Evolutionary conservation across 2,888 invertebrate genomes (phyloP).

Genomic region (Girardia tigrina): DNA sequence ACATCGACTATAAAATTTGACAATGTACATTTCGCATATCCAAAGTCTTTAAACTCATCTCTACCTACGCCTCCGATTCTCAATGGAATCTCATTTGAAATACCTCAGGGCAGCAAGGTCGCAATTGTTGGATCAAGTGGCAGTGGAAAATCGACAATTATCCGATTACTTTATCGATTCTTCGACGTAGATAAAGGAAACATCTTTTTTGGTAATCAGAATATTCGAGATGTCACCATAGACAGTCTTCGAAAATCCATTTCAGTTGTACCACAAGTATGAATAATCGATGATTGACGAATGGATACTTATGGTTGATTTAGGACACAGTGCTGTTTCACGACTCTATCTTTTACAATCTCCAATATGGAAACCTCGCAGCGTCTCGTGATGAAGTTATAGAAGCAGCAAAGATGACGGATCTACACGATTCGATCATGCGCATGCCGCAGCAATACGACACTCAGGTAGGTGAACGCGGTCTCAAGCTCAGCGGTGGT

Average conservation of each 20-base stretch:
- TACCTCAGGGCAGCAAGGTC: constrained; percentile 75
- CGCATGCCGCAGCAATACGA: constrained; percentile 60
- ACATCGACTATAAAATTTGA: too few species aligned
- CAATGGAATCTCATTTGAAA: constrained; percentile 64
- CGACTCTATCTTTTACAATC: constrained; percentile 68
- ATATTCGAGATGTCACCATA: constrained; percentile 67
- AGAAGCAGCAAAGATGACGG: constrained; percentile 75
- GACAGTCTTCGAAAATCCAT: constrained; percentile 68
- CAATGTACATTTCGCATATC: too few species aligned
- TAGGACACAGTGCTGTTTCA: constrained; percentile 94
- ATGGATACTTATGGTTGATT: too few species aligned
- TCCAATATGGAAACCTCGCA: constrained; percentile 75
- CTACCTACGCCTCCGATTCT: constrained; percentile 72
- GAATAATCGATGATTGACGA: too few species aligned
- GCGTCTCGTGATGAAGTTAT: constrained; percentile 64
- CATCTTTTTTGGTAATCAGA: constrained; percentile 68
- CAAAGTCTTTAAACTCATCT: too few species aligned
- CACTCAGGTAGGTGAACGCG: constrained; percentile 80
- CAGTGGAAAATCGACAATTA: constrained; percentile 90
- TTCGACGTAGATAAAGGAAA: constrained; percentile 75
- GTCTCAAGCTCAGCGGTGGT: constrained; percentile 84
- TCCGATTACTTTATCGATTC: constrained; percentile 78
- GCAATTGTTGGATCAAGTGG: constrained; percentile 96
- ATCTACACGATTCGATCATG: constrained; percentile 72
- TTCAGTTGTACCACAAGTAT: constrained; percentile 73